Evolutionary conservation across 2,888 invertebrate species (phyloP).

Genomic region (Euspilapteryx auroguttella): DNA sequence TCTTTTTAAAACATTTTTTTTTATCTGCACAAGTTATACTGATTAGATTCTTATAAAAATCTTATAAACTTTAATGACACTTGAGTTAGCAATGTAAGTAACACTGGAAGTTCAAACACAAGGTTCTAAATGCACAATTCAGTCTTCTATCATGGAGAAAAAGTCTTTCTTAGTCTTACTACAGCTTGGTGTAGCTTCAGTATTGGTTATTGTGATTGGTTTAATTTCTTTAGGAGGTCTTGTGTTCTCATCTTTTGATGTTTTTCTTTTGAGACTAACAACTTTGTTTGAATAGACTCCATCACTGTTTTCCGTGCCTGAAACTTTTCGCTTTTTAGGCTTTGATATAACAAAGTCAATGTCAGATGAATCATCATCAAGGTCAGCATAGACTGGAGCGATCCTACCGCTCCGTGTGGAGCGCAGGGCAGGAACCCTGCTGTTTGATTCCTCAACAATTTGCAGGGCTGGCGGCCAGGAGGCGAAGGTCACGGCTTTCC

Average conservation of each 20-base stretch:
- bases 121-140: no score
- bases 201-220: conserved; percentile 14
- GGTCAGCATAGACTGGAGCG: conserved; percentile 39
- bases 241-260: conserved; percentile 29
- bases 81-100: no score
- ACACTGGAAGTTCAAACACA: no score
- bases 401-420: conserved; percentile 45
- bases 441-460: conserved; percentile 33
- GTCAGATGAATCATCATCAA: conserved; percentile 48
- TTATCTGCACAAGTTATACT: no score
- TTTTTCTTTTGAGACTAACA: conserved; percentile 38
- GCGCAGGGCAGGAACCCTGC: conserved; percentile 29
- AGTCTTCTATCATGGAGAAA: conserved; percentile 28
- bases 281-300: conserved; percentile 29
- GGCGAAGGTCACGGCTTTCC: conserved; percentile 30
- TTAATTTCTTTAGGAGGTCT: conserved; percentile 31
- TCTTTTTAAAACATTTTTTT: no score
- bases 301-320: conserved; percentile 26
- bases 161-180: conserved; percentile 20
- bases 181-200: conserved; percentile 9
- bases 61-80: no score
- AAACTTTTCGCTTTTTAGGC: conserved; percentile 37
- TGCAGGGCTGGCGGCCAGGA: conserved; percentile 45
- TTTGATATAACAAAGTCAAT: conserved; percentile 38
- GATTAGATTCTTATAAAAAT: no score